Base-by-base conservation (phyloP, 1,140 invertebrate genomes). In the Protaetia brevitarsis region DNA sequence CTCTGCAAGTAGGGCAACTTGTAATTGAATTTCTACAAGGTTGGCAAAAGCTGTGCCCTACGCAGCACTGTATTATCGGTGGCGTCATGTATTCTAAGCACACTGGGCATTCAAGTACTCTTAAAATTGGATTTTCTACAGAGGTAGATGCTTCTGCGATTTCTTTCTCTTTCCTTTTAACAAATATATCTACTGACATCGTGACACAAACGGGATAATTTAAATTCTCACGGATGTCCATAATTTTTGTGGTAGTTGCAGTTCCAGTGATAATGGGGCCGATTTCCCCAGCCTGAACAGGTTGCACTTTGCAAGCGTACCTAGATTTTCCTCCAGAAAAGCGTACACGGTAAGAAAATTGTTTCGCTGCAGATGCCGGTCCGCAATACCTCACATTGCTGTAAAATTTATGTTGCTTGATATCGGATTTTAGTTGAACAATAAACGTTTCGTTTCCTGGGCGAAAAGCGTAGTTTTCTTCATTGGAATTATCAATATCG, bases 21-120 rank as follows among this genome's bases (percentile, higher is more conserved):
- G 37, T 16, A 7, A 71, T 10, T 30, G 58, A 16, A 10, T 23
- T 28, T 30, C 69, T 68, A 65, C 74, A 76, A 5, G 23, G 8
- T 29, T 30, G 21, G 57, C 74, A 76, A 27, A 75, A 71, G 64
- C 73, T 74, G 58, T 76, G 74, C 1, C 74, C 74, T 3, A 51
- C 61, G 5, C 58, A 8, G 60, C 74, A 76, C 51, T 74, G 72
- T 11, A 62, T 68, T 59, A 76, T 76, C 1, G 71, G 69, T 10
- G 72, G 71, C 3, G 66, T 51, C 67, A 76, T 74, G 45, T 71
- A 72, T 7, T 69, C 63, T 7, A 63, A 45, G 51, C 74, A 76
- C 13, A 75, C 59, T 1, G 73, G 72, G 64, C 74, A 76, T 64
- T 74, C 73, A 11, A 76, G 11, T 30, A 19, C n/a, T 23, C 0